A percentile compares a stretch with the other conserved stretches of the same genome.
Conservation (phyloP, 2,113 vertebrate genomes). For the Cricetomys ansorgei region DNA sequence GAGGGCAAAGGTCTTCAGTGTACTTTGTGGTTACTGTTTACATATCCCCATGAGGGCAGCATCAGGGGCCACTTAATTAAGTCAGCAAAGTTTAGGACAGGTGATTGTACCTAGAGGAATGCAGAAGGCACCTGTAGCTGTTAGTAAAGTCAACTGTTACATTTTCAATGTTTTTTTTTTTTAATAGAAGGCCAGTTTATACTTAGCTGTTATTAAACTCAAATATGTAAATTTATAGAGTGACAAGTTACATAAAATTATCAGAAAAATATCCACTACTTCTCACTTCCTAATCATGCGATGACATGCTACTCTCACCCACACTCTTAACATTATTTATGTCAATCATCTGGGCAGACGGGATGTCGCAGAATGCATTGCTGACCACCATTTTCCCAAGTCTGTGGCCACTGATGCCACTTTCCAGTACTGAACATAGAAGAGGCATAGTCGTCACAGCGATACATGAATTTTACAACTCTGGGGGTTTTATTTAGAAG, state of each 20-base stretch:
- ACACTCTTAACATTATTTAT: neutral
- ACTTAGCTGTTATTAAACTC: neutral
- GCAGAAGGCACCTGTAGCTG: neutral
- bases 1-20: neutral
- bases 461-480: neutral
- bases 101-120: neutral
- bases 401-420: neutral
- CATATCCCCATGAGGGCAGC: neutral
- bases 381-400: neutral
- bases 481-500: neutral
- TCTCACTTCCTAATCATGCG: neutral
- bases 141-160: neutral
- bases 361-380: neutral
- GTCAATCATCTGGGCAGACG: neutral
- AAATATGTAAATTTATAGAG: neutral
- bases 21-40: slow-evolving; percentile 33
- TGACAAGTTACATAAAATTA: neutral
- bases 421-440: neutral
- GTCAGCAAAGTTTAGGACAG: neutral
- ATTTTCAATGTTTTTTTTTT: neutral
- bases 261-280: neutral
- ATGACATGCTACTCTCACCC: neutral
- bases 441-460: neutral
- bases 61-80: neutral
- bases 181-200: neutral